Base-by-base conservation (phyloP, 1,140 invertebrate genomes). In the Thaumatotibia leucotreta region DNA sequence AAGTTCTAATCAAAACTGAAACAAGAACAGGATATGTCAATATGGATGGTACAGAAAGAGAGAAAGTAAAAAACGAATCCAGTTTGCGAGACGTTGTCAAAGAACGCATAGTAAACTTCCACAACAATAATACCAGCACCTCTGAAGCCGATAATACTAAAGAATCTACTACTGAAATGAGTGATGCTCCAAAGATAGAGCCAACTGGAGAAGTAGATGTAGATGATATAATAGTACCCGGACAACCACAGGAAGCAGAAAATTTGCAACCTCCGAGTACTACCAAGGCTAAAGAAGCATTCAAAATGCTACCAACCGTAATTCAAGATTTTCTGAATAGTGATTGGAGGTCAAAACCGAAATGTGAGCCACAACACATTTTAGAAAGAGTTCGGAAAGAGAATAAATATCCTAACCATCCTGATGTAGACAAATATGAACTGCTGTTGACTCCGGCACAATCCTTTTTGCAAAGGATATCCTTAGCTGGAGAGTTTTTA, bases 381-480 rank as follows among this genome's bases (percentile, higher is more conserved):
- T 80, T 94, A 20, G 92, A 94, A 73, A 92, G 92, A 68, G 93
- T 95, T 69, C 87, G 93, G 9, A 92, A 83, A 70, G 91, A 92
- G 58, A 93, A 93, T 72, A 80, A 90, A 61, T 93, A 94, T 79
- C 91, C 93, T 20, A 80, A 85, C 23, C 90, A 91, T 70, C 85
- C 86, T 0, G 83, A 91, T 31, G 84, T 86, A 17, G 91, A 93
- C 74, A 92, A 92, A 74, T 94, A 93, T 80, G 88, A 93, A n/a
- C 74, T 93, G 4, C 75, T 96, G 24, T 91, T 93, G 24, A 96
- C 95, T 75, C 92, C 93, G 54, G 93, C 95, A 22, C 94, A 94
- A 65, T 93, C 95, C 49, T 96, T 95, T 80, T 84, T 95, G 50
- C 93, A 94, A 86, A 92, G 94, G 68, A 92, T 96, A 85, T 95